Evolutionary conservation across 2,113 vertebrate genomes (phyloP).

Genomic region (Lathamus discolor): DNA sequence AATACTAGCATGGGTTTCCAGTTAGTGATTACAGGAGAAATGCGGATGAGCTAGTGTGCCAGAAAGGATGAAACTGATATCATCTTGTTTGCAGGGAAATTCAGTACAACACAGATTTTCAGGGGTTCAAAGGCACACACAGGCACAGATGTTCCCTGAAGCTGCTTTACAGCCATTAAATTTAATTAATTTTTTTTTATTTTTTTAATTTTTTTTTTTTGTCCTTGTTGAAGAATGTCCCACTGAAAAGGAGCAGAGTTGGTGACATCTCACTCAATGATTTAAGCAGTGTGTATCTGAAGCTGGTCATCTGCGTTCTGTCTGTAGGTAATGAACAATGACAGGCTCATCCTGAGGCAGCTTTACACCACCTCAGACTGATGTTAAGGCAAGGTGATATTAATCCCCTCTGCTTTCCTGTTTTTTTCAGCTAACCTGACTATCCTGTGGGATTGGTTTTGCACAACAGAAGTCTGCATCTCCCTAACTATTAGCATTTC

Average conservation of each 20-base stretch:
- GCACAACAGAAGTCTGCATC: fast-evolving
- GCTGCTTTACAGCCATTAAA: neutral
- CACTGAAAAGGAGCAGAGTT: neutral
- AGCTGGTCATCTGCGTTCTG: neutral
- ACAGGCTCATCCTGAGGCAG: neutral
- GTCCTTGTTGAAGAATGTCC: neutral
- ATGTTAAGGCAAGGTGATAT: neutral
- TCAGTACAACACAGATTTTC: neutral
- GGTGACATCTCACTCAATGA: neutral
- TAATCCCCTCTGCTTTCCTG: neutral
- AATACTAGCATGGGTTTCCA: constrained; percentile 55
- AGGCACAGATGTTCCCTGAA: neutral
- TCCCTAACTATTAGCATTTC: neutral
- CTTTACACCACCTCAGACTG: neutral
- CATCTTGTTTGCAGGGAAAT: constrained; percentile 61
- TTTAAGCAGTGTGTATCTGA: neutral
- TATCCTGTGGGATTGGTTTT: neutral
- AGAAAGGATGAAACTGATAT: constrained; percentile 40
- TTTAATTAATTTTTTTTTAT: too few relatives aligned
- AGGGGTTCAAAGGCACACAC: neutral
- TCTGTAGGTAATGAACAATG: neutral
- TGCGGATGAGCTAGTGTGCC: constrained; percentile 28
- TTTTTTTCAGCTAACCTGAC: fast-evolving
- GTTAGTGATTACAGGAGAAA: constrained; percentile 42
- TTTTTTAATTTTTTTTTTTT: neutral